Conservation (phyloP, 2,113 vertebrate species). For the Litocranius walleri region DNA sequence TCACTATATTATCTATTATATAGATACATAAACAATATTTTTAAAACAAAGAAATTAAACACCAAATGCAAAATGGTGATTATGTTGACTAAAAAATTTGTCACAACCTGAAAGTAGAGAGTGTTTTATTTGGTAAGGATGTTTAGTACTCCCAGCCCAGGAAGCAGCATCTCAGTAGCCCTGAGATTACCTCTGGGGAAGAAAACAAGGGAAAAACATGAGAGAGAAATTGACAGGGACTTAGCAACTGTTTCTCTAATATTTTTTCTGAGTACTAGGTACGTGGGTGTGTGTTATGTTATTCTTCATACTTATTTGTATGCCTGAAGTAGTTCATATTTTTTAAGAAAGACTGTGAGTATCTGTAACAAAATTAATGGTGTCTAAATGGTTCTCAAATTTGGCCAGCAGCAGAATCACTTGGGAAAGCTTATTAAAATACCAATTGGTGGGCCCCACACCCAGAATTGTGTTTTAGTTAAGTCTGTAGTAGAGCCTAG, state of each 20-base stretch:
- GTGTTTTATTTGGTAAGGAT: neutral
- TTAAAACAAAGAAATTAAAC: neutral
- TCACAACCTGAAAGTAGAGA: neutral
- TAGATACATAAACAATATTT: neutral
- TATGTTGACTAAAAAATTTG: neutral
- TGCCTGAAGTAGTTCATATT: neutral
- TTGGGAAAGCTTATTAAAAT: constrained; percentile 22
- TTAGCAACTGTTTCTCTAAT: neutral
- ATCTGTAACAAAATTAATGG: constrained; percentile 20
- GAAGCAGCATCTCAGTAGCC: neutral
- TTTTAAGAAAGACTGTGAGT: neutral
- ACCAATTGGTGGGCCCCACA: neutral
- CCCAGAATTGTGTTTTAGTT: neutral
- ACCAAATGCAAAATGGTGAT: neutral
- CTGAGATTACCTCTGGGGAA: neutral
- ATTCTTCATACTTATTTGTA: neutral
- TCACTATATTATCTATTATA: neutral
- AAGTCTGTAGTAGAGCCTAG: neutral
- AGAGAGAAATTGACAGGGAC: neutral
- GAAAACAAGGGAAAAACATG: neutral
- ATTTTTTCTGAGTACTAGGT: neutral
- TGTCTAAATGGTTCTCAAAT: constrained; percentile 7
- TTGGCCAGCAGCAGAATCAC: neutral
- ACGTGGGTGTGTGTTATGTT: neutral
- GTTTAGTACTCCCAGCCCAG: neutral